Evolutionary conservation across 1,140 invertebrate species (phyloP).

Genomic region (Uloborus diversus): DNA sequence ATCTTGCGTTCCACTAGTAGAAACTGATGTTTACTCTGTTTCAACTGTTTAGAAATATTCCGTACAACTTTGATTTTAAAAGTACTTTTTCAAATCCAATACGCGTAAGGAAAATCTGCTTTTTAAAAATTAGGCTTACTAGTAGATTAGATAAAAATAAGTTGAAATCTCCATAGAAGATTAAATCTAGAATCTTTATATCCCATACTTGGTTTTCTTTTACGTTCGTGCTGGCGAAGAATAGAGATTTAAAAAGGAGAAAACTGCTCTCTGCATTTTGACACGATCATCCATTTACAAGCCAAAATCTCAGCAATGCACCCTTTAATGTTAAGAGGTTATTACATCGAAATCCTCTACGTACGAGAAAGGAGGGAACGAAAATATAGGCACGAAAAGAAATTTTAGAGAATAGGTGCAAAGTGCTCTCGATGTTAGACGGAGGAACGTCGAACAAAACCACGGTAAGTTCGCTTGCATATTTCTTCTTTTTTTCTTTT

Average conservation of each 20-base stretch:
- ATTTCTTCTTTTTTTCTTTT: constrained; percentile 30
- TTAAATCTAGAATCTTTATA: too few relatives aligned
- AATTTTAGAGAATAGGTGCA: constrained; percentile 28
- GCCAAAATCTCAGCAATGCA: background rate
- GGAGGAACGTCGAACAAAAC: constrained; percentile 29
- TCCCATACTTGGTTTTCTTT: too few relatives aligned
- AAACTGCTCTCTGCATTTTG: too few relatives aligned
- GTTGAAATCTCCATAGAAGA: too few relatives aligned
- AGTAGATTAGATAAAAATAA: too few relatives aligned
- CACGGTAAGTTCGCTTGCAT: constrained; percentile 43
- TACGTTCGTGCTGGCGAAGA: too few relatives aligned
- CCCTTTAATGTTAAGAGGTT: background rate
- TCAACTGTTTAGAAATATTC: too few relatives aligned
- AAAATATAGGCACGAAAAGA: constrained; percentile 24
- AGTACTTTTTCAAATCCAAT: background rate
- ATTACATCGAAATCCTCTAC: background rate
- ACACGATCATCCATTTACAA: constrained; percentile 22
- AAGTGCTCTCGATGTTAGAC: constrained; percentile 24
- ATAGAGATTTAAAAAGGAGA: too few relatives aligned
- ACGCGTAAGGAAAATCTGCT: background rate
- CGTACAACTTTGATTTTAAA: too few relatives aligned
- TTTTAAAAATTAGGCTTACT: background rate
- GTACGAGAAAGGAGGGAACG: background rate
- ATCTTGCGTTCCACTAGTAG: too few relatives aligned
- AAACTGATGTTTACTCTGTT: too few relatives aligned